Evolutionary conservation across 2,797 vertebrate genomes (phyloP), one percentile per base, ranked within the genome.

Genomic region (Aotus griseimembra): DNA sequence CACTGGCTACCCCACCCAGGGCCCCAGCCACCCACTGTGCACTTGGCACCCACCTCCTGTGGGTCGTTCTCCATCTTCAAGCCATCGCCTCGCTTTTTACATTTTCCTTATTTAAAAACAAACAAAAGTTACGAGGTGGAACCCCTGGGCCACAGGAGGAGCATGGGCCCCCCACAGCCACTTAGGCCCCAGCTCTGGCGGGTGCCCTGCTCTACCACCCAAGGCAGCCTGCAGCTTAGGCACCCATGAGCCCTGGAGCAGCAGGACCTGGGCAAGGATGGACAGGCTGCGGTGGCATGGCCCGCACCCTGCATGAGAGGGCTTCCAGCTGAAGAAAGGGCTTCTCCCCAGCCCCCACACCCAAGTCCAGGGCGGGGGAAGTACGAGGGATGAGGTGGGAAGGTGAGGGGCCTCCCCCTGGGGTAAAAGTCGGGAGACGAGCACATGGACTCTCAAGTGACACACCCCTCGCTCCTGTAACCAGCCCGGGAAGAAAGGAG

Each of bases 21-120:
- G 30, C 30, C 19, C 48, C 33, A n/a, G 76, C 7, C 19, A 22
- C 11, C 10, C 3, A 8, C 7, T 8, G 7, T 67, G 33, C 15
- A 67, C 64, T 4, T 0, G 0, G 33, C 5, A 77, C 96, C 99
- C 98, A 99, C 99, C 99, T 99, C 99, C 98, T 99, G 99, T 72
- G 99, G 99, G 97, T 99, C 99, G 7, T 99, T 99, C 98, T 99
- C 99, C 98, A 99, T 98, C 98, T 99, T 99, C 98, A 99, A 98
- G 88, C 99, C 99, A 12, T 99, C 99, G 4, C 99, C 99, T 46
- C 99, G 99, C 91, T 99, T 99, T 98, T 99, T 99, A 96, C 99
- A 99, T 98, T 99, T 99, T 95, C 99, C 99, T 99, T 98, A 36
- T 90, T 41, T 84, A 70, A 84, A 92, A 95, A 98, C 89, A 97